phyloP scores from a whole-genome alignment of 1,140 invertebrate genomes.

The Euura lappo region DNA sequence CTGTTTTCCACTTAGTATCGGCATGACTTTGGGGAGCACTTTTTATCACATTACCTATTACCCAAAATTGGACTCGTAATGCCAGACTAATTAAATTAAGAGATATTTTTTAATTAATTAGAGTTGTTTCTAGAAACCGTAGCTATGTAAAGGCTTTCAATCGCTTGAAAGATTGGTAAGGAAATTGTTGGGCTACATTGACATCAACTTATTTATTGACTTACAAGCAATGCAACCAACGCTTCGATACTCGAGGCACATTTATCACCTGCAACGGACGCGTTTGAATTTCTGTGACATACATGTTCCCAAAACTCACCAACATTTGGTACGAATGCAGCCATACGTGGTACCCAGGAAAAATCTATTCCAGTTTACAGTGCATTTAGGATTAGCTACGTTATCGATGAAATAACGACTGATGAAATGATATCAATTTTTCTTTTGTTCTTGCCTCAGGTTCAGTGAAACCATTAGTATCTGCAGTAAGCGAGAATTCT shows the following conservation, averaged over 20 bases:
- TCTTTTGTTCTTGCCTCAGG: no score
- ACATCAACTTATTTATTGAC: not conserved
- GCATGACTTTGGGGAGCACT: slow-evolving; percentile 13
- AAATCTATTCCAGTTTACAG: slow-evolving; percentile 3
- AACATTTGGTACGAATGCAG: not conserved
- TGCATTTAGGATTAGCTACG: not conserved
- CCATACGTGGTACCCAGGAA: not conserved
- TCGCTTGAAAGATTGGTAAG: not conserved
- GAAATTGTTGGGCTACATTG: not conserved
- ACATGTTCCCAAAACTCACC: not conserved
- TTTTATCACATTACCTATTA: slow-evolving; percentile 10
- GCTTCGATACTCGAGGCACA: not conserved
- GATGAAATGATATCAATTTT: not conserved
- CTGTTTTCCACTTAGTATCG: slow-evolving; percentile 7
- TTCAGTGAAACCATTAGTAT: no score
- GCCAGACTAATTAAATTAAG: slow-evolving; percentile 6
- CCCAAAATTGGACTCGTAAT: slow-evolving; percentile 1
- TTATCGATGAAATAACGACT: slow-evolving; percentile 3
- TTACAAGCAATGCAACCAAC: not conserved
- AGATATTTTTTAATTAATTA: slow-evolving; percentile 8
- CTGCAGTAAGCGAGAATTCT: no score
- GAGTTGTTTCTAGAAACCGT: not conserved
- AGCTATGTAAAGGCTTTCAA: not conserved
- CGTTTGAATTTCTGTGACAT: no score
- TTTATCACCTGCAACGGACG: not conserved